Evolutionary conservation across 2,888 invertebrate genomes (phyloP).

Genomic region (Ceriagrion tenellum): DNA sequence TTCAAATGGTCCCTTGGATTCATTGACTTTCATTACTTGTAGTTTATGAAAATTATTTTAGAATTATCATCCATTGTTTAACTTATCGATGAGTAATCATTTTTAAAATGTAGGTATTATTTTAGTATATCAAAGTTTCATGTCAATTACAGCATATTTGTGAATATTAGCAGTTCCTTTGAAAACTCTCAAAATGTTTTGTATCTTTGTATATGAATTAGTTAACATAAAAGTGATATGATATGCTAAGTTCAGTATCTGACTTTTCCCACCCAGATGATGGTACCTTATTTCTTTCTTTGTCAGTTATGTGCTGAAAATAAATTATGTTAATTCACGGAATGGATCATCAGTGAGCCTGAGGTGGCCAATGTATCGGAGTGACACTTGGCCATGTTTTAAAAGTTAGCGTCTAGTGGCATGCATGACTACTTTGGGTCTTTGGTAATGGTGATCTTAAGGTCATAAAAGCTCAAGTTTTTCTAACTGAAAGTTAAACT

Average conservation of each 20-base stretch:
- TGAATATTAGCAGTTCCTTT: slow-evolving; percentile 66
- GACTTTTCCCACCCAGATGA: slow-evolving; percentile 59
- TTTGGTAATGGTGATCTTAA: slow-evolving; percentile 55
- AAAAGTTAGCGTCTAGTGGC: slow-evolving; percentile 32
- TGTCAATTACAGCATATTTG: slow-evolving; percentile 66
- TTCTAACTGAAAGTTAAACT: slow-evolving; percentile 62
- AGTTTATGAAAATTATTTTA: slow-evolving; percentile 45
- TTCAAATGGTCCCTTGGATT: slow-evolving; percentile 49
- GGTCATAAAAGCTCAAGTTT: slow-evolving; percentile 66
- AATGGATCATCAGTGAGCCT: slow-evolving; percentile 45
- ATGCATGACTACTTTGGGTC: slow-evolving; percentile 58
- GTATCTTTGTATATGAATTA: slow-evolving; percentile 66
- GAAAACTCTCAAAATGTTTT: slow-evolving; percentile 60
- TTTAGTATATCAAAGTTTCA: slow-evolving; percentile 61
- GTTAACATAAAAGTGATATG: slow-evolving; percentile 64
- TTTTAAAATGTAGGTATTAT: slow-evolving; percentile 50
- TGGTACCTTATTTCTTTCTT: slow-evolving; percentile 49
- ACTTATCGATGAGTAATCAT: slow-evolving; percentile 10
- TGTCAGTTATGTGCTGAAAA: slow-evolving; percentile 47
- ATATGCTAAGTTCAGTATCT: slow-evolving; percentile 64
- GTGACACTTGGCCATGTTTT: slow-evolving; percentile 55
- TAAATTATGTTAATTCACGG: neutral
- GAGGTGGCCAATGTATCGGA: slow-evolving; percentile 44
- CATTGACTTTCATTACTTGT: slow-evolving; percentile 52
- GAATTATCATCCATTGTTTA: slow-evolving; percentile 42